Base-by-base conservation (phyloP, 2,888 invertebrate genomes). In the Tiliacea aurago region DNA sequence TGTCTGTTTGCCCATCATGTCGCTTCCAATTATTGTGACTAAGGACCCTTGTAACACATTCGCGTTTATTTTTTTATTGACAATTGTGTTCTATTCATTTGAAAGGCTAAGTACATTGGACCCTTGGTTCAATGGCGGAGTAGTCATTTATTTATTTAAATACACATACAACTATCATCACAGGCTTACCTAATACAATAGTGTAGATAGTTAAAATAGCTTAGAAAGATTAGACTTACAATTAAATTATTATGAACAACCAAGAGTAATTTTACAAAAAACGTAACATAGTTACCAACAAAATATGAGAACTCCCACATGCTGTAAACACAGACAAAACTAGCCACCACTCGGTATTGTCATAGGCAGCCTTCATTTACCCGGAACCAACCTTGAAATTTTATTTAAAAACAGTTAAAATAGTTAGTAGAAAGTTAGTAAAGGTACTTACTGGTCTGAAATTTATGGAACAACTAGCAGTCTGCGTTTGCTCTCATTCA, bases 1-100 rank as follows among this genome's bases (percentile, higher is more conserved):
- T 76, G 68, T 83, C 76, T 69, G 61, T 51, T 49, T 64, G 64
- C 53, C 67, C 67, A 61, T 73, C 45, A 47, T 49, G 55, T 65
- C 63, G 33, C 64, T 58, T 41, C 76, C 76, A 82, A 83, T 82
- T 82, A 83, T 56, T 18, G 47, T 69, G 79, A 76, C 79, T 76
- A 58, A 79, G 65, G 62, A 58, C 63, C 67, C 41, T 63, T 55
- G 75, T 62, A 64, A 58, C 58, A 63, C 47, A 66, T 62, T 76
- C 47, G 7, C 33, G 20, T 81, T 55, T 69, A 59, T 80, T 76
- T 80, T n/a, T 76, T 81, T 77, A 63, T 69, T 55, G 55, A 66
- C 56, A 66, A 63, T 70, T 62, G 23, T 69, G 66, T 65, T 58
- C 65, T 71, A 69, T 80, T 80, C 59, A 72, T 80, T 81, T 66